A percentile compares a stretch with the other conserved stretches of the same genome.
These are phyloP conservation scores for Oxytorus armatus DNA, from an alignment of 2,888 invertebrate genomes.

Conservation along the genomic window DNA sequence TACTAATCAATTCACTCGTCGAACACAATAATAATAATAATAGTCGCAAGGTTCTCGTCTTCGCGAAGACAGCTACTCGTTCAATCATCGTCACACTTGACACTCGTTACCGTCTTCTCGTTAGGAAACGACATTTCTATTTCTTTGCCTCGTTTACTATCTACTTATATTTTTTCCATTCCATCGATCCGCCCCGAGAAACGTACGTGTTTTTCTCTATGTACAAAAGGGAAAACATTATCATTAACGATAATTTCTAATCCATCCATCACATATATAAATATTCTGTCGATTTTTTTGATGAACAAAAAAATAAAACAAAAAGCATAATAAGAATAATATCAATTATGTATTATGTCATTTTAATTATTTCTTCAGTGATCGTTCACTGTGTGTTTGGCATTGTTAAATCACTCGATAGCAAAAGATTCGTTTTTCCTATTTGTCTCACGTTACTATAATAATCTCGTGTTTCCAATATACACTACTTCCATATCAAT, in stretches of 20 bases:
- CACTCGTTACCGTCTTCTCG: slow-evolving; percentile 58
- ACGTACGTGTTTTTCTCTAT: neutral
- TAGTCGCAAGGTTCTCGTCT: slow-evolving; percentile 32
- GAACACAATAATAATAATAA: slow-evolving; percentile 39
- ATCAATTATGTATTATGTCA: neutral
- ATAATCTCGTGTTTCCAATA: slow-evolving; percentile 50
- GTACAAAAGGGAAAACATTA: slow-evolving; percentile 30
- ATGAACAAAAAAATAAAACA: no score
- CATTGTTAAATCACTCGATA: neutral
- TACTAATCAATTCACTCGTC: slow-evolving; percentile 46
- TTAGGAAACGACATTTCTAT: slow-evolving; percentile 64
- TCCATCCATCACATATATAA: neutral
- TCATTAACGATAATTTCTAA: slow-evolving; percentile 10
- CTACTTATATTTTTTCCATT: slow-evolving; percentile 38
- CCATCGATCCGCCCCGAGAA: slow-evolving; percentile 43
- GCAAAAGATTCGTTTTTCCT: slow-evolving; percentile 47
- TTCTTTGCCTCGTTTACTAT: slow-evolving; percentile 39
- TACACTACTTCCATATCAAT: slow-evolving; percentile 53
- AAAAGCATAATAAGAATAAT: neutral
- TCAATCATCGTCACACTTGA: slow-evolving; percentile 67
- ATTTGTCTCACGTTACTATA: slow-evolving; percentile 28
- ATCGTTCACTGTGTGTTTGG: neutral
- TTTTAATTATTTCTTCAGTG: neutral
- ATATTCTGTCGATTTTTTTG: slow-evolving; percentile 2
- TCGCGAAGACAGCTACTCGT: slow-evolving; percentile 48